Base-by-base conservation (phyloP, 2,888 invertebrate species). In the Rhaphigaster nebulosa region DNA sequence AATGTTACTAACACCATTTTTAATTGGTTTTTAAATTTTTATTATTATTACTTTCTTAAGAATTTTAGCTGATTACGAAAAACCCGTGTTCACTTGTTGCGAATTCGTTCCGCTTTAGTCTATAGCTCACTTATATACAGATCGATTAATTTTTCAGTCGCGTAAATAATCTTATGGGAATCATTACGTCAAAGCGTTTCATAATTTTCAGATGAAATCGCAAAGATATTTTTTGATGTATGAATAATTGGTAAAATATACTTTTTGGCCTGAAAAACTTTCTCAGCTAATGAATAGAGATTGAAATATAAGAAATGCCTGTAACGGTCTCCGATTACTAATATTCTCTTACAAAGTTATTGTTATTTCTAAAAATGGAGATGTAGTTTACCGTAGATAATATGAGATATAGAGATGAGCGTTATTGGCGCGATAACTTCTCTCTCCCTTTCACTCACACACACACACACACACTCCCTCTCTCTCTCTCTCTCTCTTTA, bases 121-220 rank as follows among this genome's bases (percentile, higher is more conserved):
- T 38, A 1, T 29, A 65, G 8, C 10, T 26, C 13, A 0, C 65
- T 65, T 65, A 29, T 13, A 65, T 65, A n/a, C 29, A 2, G 29
- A 29, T 29, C 29, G 65, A 29, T 65, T 65, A 65, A 76, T 38
- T 38, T 38, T 20, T 34, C 38, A 38, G 10, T 23, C 29, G n/a
- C 65, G 65, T 29, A 65, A 15, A 76, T 38, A 76, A 76, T 76
- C 38, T 38, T 34, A 76, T 76, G 70, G 70, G 70, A 76, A 76
- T 76, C 20, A 23, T 76, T 38, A 38, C 70, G 70, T 38, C 20
- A 20, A 38, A 38, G 6, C 34, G 70, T 76, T 76, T 38, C 70
- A 38, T 26, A 76, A 76, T 38, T 76, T 20, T 76, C 26, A 6
- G 8, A 34, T 38, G 34, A 18, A 70, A 20, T 76, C 70, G 10